These are phyloP conservation scores for Apteryx mantelli DNA, from an alignment of 2,113 vertebrate genomes.

Conservation along the genomic window DNA sequence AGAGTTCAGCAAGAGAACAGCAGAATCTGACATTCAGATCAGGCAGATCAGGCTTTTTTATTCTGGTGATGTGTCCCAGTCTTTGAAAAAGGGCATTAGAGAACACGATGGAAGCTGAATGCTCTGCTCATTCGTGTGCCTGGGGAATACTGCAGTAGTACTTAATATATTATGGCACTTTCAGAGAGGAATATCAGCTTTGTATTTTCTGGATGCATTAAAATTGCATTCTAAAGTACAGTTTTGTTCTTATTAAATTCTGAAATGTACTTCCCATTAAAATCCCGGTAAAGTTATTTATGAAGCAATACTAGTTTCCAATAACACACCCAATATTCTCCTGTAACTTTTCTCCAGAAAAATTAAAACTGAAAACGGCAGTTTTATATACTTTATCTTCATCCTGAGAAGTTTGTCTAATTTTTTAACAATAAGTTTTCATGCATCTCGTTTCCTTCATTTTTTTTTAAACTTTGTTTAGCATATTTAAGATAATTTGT, in stretches of 20 bases:
- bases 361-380: neutral
- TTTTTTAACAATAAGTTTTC: neutral
- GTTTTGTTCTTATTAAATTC: neutral
- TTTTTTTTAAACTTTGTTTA: neutral
- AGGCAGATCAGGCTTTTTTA: neutral
- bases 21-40: neutral
- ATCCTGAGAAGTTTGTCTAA: neutral
- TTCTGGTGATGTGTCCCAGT: neutral
- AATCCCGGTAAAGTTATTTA: neutral
- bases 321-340: neutral
- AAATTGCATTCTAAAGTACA: neutral
- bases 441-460: neutral
- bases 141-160: neutral
- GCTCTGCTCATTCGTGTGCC: neutral
- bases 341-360: neutral
- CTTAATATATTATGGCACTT: neutral
- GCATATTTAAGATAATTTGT: neutral
- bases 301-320: neutral
- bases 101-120: neutral
- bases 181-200: rapidly evolving
- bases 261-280: neutral
- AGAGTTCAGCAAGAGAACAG: neutral
- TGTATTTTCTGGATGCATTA: neutral
- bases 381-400: neutral
- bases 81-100: neutral